Percentiles rank a stretch among this genome's conserved stretches.
Conservation (phyloP, 2,888 invertebrate species). For the Rhaphigaster nebulosa region DNA sequence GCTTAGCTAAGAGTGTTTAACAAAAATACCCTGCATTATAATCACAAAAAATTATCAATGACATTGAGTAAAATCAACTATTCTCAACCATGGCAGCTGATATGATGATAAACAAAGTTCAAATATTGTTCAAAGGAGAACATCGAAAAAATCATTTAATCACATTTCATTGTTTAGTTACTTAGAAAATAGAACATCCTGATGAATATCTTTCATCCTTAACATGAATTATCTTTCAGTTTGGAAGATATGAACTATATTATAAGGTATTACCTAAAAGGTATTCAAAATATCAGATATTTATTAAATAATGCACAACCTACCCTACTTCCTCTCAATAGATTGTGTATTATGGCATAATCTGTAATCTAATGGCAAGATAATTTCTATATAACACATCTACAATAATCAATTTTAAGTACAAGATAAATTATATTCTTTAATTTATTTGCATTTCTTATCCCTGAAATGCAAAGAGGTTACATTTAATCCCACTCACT, state of each 20-base stretch:
- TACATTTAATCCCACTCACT: too few species aligned
- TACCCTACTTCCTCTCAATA: background rate
- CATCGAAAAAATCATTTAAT: background rate
- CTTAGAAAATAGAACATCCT: background rate
- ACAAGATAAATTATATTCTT: too few species aligned
- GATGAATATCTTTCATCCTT: background rate
- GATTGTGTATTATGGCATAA: too few species aligned
- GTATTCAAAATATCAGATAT: background rate
- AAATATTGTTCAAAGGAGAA: background rate
- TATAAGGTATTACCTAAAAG: too few species aligned
- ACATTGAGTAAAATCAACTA: background rate
- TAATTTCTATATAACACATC: too few species aligned
- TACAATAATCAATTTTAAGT: too few species aligned
- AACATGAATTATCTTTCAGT: background rate
- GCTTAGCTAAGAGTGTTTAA: background rate
- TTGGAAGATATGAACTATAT: too few species aligned
- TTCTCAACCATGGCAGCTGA: background rate
- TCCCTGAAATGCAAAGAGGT: too few species aligned
- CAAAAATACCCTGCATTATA: background rate
- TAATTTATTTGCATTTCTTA: too few species aligned
- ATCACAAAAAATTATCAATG: background rate
- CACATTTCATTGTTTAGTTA: background rate
- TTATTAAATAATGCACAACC: background rate
- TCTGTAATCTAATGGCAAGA: too few species aligned
- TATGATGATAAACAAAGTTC: background rate